Base-by-base conservation (phyloP, 2,888 invertebrate genomes). In the Timandra comae region DNA sequence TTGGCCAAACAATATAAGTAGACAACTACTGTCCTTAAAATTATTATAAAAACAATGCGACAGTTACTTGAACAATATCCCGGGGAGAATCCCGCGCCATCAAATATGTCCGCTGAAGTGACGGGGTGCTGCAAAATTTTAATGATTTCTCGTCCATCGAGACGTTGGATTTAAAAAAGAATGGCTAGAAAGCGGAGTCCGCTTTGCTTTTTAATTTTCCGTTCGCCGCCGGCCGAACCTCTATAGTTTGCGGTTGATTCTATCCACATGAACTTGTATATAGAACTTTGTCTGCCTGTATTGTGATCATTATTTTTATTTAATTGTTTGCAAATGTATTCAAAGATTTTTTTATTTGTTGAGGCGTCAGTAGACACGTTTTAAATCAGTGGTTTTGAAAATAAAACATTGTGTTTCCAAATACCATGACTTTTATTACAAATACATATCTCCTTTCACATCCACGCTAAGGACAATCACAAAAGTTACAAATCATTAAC, bases 151-250 rank as follows among this genome's bases (percentile, higher is more conserved):
- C 67, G 64, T 61, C 65, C 65, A 68, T 65, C 67, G 65, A 56
- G 50, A 58, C 51, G 63, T 57, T 58, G 66, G 66, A 71, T 76
- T 77, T 77, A 73, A 78, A 81, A 82, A 82, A 84, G 76, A 81
- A 81, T 75, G 63, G 71, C 63, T 46, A 64, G 75, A 69, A 74
- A 76, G 58, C 62, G 65, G 61, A 63, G 50, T 52, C 61, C 63
- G 67, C 63, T 76, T 71, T 71, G 71, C 74, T 78, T 75, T 84
- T 84, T 84, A 82, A 84, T 82, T 84, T 84, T 82, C 80, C 82
- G 79, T 68, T 69, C 64, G 67, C 76, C 71, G 62, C 51, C 58
- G 65, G 63, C 57, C 58, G 60, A 56, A n/a, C 56, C 55, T 63
- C 64, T 60, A 52, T 65, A 69, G 66, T 69, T 71, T 63, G 68